Evolutionary conservation across 2,113 vertebrate genomes (phyloP).

Genomic region (Heptranchias perlo): DNA sequence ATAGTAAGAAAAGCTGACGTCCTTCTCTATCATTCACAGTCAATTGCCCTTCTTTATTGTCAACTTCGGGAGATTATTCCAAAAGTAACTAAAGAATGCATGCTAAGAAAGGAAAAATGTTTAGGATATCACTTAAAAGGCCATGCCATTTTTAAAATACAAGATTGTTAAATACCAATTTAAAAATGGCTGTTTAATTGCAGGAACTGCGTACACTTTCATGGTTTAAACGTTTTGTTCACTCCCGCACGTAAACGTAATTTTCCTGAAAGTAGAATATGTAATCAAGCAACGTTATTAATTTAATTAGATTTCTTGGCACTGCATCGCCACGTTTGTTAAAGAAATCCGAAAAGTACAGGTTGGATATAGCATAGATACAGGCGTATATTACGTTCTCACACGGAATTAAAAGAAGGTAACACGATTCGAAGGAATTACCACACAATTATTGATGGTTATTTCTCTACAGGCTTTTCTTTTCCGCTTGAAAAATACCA

Average conservation of each 20-base stretch:
- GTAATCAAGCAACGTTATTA: background rate
- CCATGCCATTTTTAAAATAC: background rate
- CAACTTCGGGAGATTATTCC: background rate
- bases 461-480: background rate
- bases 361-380: too few species aligned
- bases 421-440: background rate
- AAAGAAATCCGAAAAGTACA: background rate
- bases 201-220: background rate
- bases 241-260: slow-evolving; percentile 12
- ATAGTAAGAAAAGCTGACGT: background rate
- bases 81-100: slow-evolving; percentile 3
- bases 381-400: background rate
- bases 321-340: background rate
- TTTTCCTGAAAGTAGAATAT: background rate
- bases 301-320: background rate
- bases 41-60: background rate
- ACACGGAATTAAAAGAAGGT: background rate
- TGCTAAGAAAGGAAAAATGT: background rate
- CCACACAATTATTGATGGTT: slow-evolving; percentile 6
- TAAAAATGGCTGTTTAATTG: background rate
- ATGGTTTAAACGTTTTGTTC: background rate
- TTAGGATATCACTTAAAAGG: background rate
- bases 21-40: background rate
- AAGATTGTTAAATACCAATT: background rate
- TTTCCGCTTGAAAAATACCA: slow-evolving; percentile 22